phyloP scores from a whole-genome alignment of 2,797 vertebrate genomes.

The Hippocampus kuda region DNA sequence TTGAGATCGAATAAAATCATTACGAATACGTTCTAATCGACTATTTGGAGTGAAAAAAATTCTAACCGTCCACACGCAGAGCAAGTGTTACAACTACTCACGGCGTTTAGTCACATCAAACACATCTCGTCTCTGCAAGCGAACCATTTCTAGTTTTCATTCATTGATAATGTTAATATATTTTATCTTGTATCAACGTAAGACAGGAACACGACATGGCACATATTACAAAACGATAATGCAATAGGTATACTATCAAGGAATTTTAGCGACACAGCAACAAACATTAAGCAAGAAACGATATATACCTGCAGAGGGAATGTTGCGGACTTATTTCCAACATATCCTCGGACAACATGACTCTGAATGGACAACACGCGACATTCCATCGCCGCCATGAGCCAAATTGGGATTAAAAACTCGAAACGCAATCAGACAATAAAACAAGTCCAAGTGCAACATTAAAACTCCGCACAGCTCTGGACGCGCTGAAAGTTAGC shows the following conservation, averaged over 20 bases:
- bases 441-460: background rate
- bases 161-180: background rate
- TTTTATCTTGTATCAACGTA: background rate
- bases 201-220: background rate
- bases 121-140: background rate
- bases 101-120: background rate
- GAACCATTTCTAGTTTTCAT: background rate
- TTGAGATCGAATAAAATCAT: no score
- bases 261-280: no score
- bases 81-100: background rate
- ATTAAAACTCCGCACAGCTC: background rate
- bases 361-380: conserved; percentile 91
- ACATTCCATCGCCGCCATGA: conserved; percentile 64
- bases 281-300: background rate
- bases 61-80: no score
- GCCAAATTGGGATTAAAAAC: background rate
- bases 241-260: background rate
- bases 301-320: conserved; percentile 85
- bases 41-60: no score
- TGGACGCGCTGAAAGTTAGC: background rate
- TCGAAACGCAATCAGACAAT: background rate
- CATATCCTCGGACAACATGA: conserved; percentile 92
- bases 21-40: no score
- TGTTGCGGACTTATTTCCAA: conserved; percentile 87
- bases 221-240: background rate